phyloP scores from a whole-genome alignment of 2,888 invertebrate genomes.

The Argynnis bischoffii region DNA sequence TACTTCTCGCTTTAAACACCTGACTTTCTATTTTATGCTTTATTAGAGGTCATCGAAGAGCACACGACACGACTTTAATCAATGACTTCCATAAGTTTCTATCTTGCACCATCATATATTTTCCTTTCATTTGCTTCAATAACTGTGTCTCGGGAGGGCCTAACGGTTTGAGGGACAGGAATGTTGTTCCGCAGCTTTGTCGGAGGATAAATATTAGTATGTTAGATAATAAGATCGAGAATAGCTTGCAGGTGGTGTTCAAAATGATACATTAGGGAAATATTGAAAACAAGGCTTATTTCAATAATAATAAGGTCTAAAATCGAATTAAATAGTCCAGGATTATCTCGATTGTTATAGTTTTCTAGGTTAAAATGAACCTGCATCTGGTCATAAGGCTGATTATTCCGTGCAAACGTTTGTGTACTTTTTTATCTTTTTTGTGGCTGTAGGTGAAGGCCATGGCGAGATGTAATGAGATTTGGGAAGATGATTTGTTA shows the following conservation, averaged over 20 bases:
- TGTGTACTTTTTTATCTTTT: not conserved
- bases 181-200: slow-evolving; percentile 47
- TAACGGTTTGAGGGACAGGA: slow-evolving; percentile 46
- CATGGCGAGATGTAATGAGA: slow-evolving; percentile 6
- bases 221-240: slow-evolving; percentile 41
- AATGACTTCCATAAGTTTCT: slow-evolving; percentile 36
- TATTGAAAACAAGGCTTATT: not conserved
- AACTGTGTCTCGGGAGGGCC: slow-evolving; percentile 48
- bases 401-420: not conserved
- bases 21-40: too few relatives aligned
- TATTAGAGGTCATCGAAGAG: slow-evolving; percentile 1
- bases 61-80: not conserved
- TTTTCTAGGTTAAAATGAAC: not conserved
- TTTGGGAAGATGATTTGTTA: slow-evolving; percentile 1
- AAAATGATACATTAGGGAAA: not conserved
- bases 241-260: slow-evolving; percentile 27
- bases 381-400: not conserved
- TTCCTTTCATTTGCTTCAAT: slow-evolving; percentile 65
- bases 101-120: slow-evolving; percentile 44
- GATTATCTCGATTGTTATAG: not conserved
- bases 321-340: not conserved
- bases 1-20: too few relatives aligned
- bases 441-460: slow-evolving; percentile 23
- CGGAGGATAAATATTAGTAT: slow-evolving; percentile 13
- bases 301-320: slow-evolving; percentile 3